Conservation (phyloP, 2,888 invertebrate genomes). For the Drosophila parthenogenetica region DNA sequence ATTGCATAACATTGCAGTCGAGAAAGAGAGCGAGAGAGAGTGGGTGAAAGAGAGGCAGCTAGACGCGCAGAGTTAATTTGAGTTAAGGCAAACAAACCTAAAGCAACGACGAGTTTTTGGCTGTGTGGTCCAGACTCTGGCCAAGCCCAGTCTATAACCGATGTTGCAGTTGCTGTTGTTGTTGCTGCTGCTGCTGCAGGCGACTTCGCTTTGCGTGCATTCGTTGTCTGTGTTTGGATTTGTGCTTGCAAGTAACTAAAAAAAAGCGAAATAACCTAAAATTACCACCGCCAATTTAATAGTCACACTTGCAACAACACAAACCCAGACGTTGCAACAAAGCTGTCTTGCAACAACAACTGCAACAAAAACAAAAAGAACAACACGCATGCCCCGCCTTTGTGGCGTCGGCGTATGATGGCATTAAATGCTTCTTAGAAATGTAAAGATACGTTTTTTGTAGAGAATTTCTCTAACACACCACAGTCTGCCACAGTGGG, state of each 20-base stretch:
- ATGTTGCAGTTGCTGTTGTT: constrained; percentile 31
- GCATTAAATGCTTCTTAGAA: constrained; percentile 81
- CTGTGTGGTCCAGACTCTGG: constrained; percentile 66
- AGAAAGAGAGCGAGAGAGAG: constrained; percentile 27
- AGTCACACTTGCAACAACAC: constrained; percentile 80
- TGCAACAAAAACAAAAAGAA: constrained; percentile 35
- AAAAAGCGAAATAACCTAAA: constrained; percentile 70
- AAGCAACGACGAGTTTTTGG: constrained; percentile 51
- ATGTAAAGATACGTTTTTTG: constrained; percentile 59
- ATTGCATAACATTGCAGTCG: constrained; percentile 68
- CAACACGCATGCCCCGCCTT: constrained; percentile 60
- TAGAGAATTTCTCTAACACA: constrained; percentile 46
- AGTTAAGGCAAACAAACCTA: constrained; percentile 66
- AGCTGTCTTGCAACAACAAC: constrained; percentile 52
- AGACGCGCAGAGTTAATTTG: constrained; percentile 66
- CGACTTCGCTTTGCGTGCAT: constrained; percentile 62
- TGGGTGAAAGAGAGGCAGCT: constrained; percentile 16
- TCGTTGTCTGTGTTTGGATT: constrained; percentile 42
- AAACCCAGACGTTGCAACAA: constrained; percentile 41
- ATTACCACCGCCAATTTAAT: constrained; percentile 82
- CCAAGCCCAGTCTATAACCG: constrained; percentile 62
- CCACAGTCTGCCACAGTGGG: constrained; percentile 46
- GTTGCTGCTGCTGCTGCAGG: constrained; percentile 44
- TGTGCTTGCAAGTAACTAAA: constrained; percentile 44
- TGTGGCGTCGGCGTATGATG: constrained; percentile 64